A percentile compares a stretch with the other conserved stretches of the same genome.
phyloP scores from a whole-genome alignment of 2,113 vertebrate species.

The Microtus montanus region DNA sequence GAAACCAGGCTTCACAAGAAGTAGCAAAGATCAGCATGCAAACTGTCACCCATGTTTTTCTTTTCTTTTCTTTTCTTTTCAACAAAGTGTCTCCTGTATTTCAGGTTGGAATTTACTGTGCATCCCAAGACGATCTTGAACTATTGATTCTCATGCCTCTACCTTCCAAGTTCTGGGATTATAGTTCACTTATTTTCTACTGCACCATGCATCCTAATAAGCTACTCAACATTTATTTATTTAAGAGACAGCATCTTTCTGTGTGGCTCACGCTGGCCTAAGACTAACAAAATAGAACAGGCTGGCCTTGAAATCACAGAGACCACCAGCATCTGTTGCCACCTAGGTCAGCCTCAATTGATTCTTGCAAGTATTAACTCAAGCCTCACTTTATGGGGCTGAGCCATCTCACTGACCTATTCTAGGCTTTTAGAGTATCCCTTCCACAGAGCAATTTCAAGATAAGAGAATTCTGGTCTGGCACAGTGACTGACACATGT shows the following conservation, averaged over 20 bases:
- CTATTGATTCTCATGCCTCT: not conserved
- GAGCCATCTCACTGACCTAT: not conserved
- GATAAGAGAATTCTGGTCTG: constrained; percentile 26
- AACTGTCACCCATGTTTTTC: not conserved
- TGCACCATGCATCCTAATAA: not conserved
- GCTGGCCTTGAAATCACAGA: not conserved
- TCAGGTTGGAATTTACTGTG: not conserved
- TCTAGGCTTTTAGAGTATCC: not conserved
- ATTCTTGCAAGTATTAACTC: not conserved
- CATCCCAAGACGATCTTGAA: not conserved
- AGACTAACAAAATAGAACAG: too few relatives aligned
- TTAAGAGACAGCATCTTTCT: not conserved
- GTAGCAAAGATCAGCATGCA: not conserved
- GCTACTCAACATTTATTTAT: not conserved
- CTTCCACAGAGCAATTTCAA: constrained; percentile 43
- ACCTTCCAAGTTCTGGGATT: not conserved
- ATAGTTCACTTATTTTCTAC: not conserved
- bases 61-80: not conserved
- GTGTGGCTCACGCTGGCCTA: not conserved
- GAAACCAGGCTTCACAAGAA: constrained; percentile 19
- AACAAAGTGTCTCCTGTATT: not conserved
- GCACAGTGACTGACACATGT: not conserved
- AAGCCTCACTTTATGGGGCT: not conserved
- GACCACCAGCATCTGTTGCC: not conserved
- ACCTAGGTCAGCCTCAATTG: not conserved